Evolutionary conservation across 2,113 vertebrate genomes (phyloP).

Genomic region (Leuciscus idus): DNA sequence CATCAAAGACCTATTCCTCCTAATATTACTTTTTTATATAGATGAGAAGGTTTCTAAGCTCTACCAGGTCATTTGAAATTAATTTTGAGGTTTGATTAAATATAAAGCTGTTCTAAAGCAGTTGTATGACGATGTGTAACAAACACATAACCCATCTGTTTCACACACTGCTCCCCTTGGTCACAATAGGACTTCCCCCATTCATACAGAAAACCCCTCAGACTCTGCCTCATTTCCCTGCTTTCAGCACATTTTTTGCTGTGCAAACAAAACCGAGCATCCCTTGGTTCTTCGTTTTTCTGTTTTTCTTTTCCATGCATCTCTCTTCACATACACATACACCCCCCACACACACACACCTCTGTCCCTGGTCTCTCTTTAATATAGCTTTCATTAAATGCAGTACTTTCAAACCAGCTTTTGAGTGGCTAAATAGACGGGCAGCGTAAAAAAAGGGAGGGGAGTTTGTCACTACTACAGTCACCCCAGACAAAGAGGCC

Average conservation of each 20-base stretch:
- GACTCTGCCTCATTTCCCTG: conserved; percentile 67
- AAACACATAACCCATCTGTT: not conserved
- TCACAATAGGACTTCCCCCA: conserved; percentile 67
- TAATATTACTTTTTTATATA: not conserved
- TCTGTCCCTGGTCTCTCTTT: conserved; percentile 67
- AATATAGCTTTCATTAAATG: conserved; percentile 75
- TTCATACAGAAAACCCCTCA: conserved; percentile 53
- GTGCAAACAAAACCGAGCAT: conserved; percentile 75
- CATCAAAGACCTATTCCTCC: not conserved
- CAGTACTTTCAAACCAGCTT: conserved; percentile 63
- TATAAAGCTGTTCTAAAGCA: conserved; percentile 3
- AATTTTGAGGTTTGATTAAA: not conserved
- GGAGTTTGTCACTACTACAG: conserved; percentile 54
- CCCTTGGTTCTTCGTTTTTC: conserved; percentile 49
- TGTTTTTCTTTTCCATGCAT: conserved; percentile 57
- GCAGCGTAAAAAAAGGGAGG: conserved; percentile 11
- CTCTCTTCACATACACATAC: conserved; percentile 54
- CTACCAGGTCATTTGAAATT: not conserved
- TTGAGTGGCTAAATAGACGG: conserved; percentile 61
- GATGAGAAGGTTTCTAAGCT: not conserved
- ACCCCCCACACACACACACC: conserved; percentile 38
- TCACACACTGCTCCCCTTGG: conserved; percentile 43
- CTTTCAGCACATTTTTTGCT: conserved; percentile 81
- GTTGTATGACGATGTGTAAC: not conserved
- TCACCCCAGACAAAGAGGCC: conserved; percentile 70